Percentiles rank a stretch among this genome's conserved stretches.
Conservation (phyloP, 2,113 vertebrate genomes). For the Sceloporus undulatus region DNA sequence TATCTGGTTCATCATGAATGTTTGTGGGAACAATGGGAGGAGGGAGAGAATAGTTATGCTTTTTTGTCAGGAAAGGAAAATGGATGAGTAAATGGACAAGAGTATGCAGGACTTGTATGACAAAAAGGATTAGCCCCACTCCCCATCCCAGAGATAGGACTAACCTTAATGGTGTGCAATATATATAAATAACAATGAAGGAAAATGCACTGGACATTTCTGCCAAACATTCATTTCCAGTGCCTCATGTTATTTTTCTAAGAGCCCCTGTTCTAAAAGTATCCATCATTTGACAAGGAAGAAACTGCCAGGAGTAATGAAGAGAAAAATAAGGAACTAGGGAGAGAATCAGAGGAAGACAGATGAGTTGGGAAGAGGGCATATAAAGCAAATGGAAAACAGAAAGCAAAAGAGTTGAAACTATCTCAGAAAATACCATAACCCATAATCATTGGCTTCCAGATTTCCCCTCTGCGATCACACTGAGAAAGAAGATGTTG, state of each 20-base stretch:
- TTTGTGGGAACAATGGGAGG: not conserved
- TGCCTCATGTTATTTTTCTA: not conserved
- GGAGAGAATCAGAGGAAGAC: slow-evolving; percentile 30
- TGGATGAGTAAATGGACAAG: not conserved
- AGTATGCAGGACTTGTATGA: not conserved
- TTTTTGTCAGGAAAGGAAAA: not conserved
- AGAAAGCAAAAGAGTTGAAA: not conserved
- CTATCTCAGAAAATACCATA: not conserved
- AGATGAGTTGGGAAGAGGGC: not conserved
- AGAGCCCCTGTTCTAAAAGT: not conserved
- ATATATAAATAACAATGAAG: not conserved
- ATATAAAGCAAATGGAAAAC: not conserved
- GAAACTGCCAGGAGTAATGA: slow-evolving; percentile 6
- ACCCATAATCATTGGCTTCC: not conserved
- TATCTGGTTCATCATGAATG: not conserved
- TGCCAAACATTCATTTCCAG: slow-evolving; percentile 17
- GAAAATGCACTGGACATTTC: slow-evolving; percentile 4
- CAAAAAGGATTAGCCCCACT: not conserved
- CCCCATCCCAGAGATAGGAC: not conserved
- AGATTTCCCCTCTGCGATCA: not conserved
- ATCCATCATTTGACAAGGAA: slow-evolving; percentile 27
- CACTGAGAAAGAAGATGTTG: not conserved
- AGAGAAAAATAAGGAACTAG: slow-evolving; percentile 38
- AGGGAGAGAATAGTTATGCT: not conserved
- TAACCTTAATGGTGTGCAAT: not conserved